Base-by-base conservation (phyloP, 2,797 vertebrate genomes). In the Hemibagrus guttatus region DNA sequence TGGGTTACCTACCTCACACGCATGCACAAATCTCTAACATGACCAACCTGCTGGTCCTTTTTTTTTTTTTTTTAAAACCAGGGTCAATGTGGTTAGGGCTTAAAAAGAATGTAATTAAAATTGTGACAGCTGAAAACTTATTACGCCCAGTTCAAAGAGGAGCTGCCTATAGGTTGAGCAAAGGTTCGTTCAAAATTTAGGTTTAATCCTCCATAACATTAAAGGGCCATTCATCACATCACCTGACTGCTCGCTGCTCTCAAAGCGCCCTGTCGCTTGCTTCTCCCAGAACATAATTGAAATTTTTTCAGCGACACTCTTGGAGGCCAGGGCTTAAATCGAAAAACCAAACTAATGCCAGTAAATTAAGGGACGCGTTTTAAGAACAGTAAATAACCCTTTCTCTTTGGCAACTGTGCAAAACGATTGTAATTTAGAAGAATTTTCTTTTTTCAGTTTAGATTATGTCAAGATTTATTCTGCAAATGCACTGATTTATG, bases 21-120 rank as follows among this genome's bases (percentile, higher is more conserved):
- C 81, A 79, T 49, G 64, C 71, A 69, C 63, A 76, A 85, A 81
- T 66, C 71, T 84, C 80, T 91, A 91, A 92, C 93, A 92, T 92
- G 90, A 91, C 92, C 92, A 93, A 91, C 85, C 91, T 58, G 88
- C 87, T 90, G 92, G 91, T 94, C 89, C 4, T 87, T 42, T 85
- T 86, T 84, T 56, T 85, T 83, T 87, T 92, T 91, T 85, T 83
- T 49, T 76, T 95, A 3, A 93, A 94, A 96, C 92, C 91, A 90
- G 89, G 91, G 91, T 92, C 95, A 95, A 96, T 94, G 94, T 96
- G 96, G 95, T 96, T 97, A 95, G 96, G 96, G 95, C 96, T 95
- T 95, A 95, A 96, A 96, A 95, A 94, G 96, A 95, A 94, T 95
- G 95, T 96, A 97, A 98, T 98, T 97, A 97, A 98, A 97, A 95